These are phyloP conservation scores for Shinisaurus crocodilurus DNA, from an alignment of 2,113 vertebrate genomes.

Conservation along the genomic window DNA sequence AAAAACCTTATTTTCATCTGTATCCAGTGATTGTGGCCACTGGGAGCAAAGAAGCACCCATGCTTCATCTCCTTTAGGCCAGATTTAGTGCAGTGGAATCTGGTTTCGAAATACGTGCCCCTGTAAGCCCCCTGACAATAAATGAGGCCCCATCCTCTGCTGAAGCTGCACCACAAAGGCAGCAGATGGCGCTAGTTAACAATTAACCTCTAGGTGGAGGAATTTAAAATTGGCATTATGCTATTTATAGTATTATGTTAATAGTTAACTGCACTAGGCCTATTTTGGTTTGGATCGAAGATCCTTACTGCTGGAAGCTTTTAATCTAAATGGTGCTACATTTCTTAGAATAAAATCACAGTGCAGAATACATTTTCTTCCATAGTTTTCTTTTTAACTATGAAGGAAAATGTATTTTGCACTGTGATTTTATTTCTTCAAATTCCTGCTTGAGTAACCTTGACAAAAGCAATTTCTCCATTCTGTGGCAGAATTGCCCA, in stretches of 20 bases:
- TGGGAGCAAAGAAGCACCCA: neutral
- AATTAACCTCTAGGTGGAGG: neutral
- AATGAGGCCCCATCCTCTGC: rapidly evolving
- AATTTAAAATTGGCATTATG: neutral
- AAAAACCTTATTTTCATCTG: neutral
- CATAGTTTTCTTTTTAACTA: neutral
- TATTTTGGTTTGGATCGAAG: conserved; percentile 22
- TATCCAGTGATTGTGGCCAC: neutral
- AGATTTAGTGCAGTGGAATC: neutral
- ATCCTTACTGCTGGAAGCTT: neutral
- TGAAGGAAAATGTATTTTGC: conserved; percentile 5
- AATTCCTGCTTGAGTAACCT: conserved; percentile 7
- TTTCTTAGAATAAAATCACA: no score
- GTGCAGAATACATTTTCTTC: no score
- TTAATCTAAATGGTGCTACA: neutral
- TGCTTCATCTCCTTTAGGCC: neutral
- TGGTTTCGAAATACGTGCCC: neutral
- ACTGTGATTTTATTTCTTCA: conserved; percentile 10
- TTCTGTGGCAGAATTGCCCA: conserved; percentile 25
- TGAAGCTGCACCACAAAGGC: conserved; percentile 51
- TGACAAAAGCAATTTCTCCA: neutral
- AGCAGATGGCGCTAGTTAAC: conserved; percentile 66
- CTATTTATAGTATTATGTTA: conserved; percentile 19
- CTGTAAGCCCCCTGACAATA: neutral
- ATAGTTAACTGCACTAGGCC: neutral